phyloP scores from a whole-genome alignment of 2,113 vertebrate genomes.

The Melanocharis versteri region DNA sequence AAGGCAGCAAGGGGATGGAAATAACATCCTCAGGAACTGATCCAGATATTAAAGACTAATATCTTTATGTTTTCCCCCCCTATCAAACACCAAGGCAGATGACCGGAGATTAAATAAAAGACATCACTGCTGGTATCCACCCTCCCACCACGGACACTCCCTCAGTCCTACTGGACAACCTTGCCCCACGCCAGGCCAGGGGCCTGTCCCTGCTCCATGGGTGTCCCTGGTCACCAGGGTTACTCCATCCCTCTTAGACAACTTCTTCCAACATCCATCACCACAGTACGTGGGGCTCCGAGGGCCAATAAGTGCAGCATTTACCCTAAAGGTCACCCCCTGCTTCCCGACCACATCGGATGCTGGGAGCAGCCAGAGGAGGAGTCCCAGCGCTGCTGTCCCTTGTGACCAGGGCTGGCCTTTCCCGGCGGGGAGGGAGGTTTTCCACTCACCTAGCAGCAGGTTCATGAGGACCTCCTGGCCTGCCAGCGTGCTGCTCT shows the following conservation, averaged over 20 bases:
- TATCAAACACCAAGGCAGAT: neutral
- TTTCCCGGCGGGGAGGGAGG: neutral
- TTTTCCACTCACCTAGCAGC: conserved; percentile 86
- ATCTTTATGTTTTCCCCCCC: neutral
- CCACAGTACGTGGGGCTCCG: neutral
- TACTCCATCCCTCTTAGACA: neutral
- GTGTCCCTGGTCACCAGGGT: neutral
- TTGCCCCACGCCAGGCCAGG: neutral
- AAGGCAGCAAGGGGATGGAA: neutral
- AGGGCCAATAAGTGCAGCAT: neutral
- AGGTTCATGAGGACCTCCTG: conserved; percentile 97
- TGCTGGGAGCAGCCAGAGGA: conserved; percentile 24
- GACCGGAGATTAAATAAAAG: neutral
- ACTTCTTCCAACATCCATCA: neutral
- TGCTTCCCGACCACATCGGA: neutral
- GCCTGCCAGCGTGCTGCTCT: conserved; percentile 91
- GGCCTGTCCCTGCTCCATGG: neutral
- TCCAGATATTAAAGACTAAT: neutral
- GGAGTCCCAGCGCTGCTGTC: neutral
- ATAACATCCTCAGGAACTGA: neutral
- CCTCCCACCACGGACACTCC: neutral
- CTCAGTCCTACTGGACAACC: neutral
- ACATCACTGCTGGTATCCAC: neutral
- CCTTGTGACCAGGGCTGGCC: conserved; percentile 4
- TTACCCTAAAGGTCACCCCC: neutral